Conservation (phyloP, 2,888 invertebrate species). For the Metacarcinus magister region DNA sequence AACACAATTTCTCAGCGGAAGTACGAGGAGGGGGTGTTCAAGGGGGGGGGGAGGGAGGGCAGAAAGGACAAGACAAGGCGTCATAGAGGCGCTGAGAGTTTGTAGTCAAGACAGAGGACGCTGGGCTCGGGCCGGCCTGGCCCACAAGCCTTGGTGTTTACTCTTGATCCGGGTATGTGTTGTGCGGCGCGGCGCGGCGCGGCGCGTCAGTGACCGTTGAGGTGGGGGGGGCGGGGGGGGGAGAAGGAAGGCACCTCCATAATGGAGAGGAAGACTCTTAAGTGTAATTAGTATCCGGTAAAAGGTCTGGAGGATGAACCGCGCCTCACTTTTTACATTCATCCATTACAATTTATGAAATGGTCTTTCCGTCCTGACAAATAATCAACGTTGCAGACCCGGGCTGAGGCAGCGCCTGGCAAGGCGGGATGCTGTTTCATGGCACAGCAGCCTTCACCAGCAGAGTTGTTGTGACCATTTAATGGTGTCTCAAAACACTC, state of each 20-base stretch:
- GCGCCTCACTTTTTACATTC: conserved; percentile 34
- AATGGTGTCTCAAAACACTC: background rate
- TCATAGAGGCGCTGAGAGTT: background rate
- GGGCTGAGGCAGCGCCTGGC: background rate
- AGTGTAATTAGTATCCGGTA: background rate
- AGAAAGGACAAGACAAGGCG: background rate
- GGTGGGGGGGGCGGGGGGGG: background rate
- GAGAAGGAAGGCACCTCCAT: background rate
- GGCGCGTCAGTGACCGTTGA: background rate
- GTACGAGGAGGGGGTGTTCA: background rate
- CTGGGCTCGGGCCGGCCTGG: background rate
- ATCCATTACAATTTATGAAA: background rate
- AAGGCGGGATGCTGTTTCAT: background rate
- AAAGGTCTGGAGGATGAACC: conserved; percentile 20
- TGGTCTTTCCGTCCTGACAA: conserved; percentile 35
- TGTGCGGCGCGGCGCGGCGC: background rate
- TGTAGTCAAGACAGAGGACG: background rate
- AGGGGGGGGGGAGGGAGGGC: background rate
- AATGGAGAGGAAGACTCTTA: background rate
- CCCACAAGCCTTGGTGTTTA: background rate
- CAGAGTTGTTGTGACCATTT: background rate
- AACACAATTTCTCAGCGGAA: conserved; percentile 36
- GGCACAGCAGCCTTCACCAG: background rate
- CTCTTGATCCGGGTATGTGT: conserved; percentile 9
- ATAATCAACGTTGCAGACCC: background rate